Conservation (phyloP, 2,113 vertebrate genomes). For the Megaceryle torquata region DNA sequence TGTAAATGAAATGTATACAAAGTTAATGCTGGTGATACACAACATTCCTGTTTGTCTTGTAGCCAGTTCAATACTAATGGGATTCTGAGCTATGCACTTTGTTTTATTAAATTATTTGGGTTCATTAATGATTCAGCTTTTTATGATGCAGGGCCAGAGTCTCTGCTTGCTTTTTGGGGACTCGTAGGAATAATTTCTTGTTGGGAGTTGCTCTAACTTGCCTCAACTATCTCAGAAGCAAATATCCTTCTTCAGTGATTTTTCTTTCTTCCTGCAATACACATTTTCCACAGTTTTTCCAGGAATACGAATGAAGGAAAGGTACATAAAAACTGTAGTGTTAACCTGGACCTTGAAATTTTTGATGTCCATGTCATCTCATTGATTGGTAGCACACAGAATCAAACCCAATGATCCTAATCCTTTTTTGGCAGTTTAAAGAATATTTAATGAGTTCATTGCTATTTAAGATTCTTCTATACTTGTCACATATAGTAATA, state of each 20-base stretch:
- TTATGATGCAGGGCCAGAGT: neutral
- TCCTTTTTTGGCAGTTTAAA: neutral
- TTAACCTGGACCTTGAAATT: neutral
- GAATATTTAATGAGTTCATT: neutral
- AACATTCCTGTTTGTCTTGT: neutral
- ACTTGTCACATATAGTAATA: neutral
- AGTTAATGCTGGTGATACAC: neutral
- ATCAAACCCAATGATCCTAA: neutral
- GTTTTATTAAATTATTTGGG: neutral
- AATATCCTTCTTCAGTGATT: neutral
- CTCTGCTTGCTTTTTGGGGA: neutral
- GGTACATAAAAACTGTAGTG: fast-evolving
- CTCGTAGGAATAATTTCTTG: neutral
- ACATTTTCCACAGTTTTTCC: neutral
- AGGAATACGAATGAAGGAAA: neutral
- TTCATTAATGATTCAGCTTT: neutral
- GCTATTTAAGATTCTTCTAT: neutral
- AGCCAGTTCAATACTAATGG: neutral
- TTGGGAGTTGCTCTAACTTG: neutral
- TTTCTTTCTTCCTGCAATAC: neutral
- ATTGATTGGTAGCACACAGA: neutral
- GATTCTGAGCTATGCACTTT: neutral
- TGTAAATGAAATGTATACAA: neutral
- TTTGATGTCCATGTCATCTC: neutral
- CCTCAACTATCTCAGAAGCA: neutral